Base-by-base conservation (phyloP, 2,113 vertebrate genomes). In the Petrocephalus zakoni region DNA sequence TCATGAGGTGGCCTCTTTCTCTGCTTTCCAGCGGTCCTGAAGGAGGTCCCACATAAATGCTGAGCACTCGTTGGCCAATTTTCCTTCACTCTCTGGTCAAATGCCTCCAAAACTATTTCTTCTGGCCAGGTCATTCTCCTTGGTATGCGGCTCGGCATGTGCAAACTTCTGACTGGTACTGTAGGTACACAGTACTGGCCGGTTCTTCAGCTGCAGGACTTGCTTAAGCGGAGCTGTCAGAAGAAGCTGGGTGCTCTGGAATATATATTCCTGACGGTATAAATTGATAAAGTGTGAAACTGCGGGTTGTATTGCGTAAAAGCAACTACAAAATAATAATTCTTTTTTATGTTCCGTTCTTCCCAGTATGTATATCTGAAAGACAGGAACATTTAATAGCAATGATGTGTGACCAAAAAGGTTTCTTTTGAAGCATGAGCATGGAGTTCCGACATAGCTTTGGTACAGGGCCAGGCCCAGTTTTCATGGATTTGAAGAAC, bases 321-420 rank as follows among this genome's bases (percentile, higher is more conserved):
- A 68, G n/a, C 61, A 68, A 29, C 61, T 68, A 68, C n/a, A 29
- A 68, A 78, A 78, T 78, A 34, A 78, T 78, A 78, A 78, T 78
- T 37, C 72, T 78, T 42, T 15, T 78, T 34, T 78, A 78, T 78
- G 34, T 19, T 42, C 34, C 37, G 29, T 78, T 78, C 72, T 42
- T 78, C 34, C 72, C 34, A 7, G 72, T 78, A 78, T 78, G 29
- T 78, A 78, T 78, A 78, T 78, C 72, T 78, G 19, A 42, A 78
- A 78, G 72, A 19, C 72, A 37, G 72, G 72, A 17, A 11, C 34
- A 42, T 42, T 78, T 78, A 78, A 78, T 78, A 42, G 29, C 72
- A 78, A 78, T 78, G 34, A 78, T 42, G 72, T 78, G 72, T 42
- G 29, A 78, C 72, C 29, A 78, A 78, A 78, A 78, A 37, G 72